phyloP scores from a whole-genome alignment of 2,888 invertebrate genomes.

The Koerneria pararmatus region DNA sequence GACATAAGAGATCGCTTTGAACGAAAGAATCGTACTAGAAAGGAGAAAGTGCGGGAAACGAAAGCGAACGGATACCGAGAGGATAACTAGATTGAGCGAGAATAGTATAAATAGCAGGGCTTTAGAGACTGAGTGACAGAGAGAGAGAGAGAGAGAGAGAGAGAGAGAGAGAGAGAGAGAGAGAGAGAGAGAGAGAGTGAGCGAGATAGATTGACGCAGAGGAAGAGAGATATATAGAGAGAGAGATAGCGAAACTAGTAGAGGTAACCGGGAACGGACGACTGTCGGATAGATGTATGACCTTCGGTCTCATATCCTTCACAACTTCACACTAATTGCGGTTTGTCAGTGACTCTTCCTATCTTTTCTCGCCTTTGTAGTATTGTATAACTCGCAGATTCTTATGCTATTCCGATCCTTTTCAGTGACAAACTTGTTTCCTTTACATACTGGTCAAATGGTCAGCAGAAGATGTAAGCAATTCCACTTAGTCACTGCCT shows the following conservation, averaged over 20 bases:
- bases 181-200: not conserved
- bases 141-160: not conserved
- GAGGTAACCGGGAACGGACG: not conserved
- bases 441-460: too few species aligned
- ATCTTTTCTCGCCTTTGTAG: too few species aligned
- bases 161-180: not conserved
- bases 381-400: too few species aligned
- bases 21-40: conserved; percentile 8
- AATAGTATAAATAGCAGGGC: not conserved
- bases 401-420: too few species aligned
- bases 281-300: too few species aligned
- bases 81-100: conserved; percentile 3
- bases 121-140: not conserved
- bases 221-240: not conserved
- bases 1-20: too few species aligned
- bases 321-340: too few species aligned
- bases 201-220: not conserved
- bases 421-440: too few species aligned
- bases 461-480: too few species aligned
- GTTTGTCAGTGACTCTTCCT: too few species aligned
- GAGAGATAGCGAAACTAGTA: not conserved
- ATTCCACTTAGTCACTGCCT: too few species aligned
- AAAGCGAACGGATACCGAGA: not conserved
- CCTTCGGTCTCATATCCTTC: too few species aligned
- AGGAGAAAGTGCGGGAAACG: not conserved